Evolutionary conservation across 1,140 invertebrate genomes (phyloP).

Genomic region (Dendrolimus punctatus): DNA sequence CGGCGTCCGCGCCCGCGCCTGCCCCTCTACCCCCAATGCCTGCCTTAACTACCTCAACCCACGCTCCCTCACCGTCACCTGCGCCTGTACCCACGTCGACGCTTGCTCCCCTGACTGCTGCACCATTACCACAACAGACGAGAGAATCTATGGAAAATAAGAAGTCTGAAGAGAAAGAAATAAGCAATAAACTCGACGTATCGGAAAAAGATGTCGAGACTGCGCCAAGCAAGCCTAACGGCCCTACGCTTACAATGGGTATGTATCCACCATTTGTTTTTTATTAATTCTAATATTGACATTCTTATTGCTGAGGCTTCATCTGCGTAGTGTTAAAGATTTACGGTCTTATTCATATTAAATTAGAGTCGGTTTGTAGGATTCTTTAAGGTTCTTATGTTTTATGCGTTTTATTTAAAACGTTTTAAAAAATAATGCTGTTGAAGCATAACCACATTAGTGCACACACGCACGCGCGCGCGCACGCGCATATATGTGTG

Average conservation of each 20-base stretch:
- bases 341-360: too few species aligned
- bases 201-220: constrained; percentile 25
- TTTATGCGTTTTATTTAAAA: too few species aligned
- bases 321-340: too few species aligned
- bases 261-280: constrained; percentile 11
- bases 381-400: too few species aligned
- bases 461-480: too few species aligned
- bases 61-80: constrained; percentile 5
- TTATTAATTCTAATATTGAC: not conserved
- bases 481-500: too few species aligned
- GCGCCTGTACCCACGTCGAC: constrained; percentile 3
- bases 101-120: constrained; percentile 6
- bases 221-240: constrained; percentile 27
- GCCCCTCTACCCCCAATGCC: constrained; percentile 5
- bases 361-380: too few species aligned
- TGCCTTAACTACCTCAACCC: constrained; percentile 6
- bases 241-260: constrained; percentile 27
- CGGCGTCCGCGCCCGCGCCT: constrained; percentile 2
- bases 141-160: constrained; percentile 36
- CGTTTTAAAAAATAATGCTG: too few species aligned
- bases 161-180: constrained; percentile 40
- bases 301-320: too few species aligned
- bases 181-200: constrained; percentile 11
- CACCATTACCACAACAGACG: constrained; percentile 40
- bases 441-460: too few species aligned